A percentile compares a stretch with the other conserved stretches of the same genome.
Evolutionary conservation across 2,797 vertebrate species (phyloP).

Genomic region (Heteromormyrus szaboi): DNA sequence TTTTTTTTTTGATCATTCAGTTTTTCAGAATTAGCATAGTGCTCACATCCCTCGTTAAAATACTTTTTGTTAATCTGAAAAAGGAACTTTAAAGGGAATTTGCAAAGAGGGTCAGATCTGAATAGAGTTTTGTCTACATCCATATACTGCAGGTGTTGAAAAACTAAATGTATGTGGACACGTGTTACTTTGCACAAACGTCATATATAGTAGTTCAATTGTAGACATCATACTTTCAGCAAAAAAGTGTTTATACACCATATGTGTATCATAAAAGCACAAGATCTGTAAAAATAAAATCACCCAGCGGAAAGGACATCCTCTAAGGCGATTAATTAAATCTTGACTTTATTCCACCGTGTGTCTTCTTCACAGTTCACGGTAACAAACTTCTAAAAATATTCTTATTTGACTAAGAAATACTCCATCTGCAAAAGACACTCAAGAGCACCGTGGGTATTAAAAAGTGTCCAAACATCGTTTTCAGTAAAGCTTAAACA

Average conservation of each 20-base stretch:
- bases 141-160: neutral
- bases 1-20: neutral
- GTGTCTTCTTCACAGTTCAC: neutral
- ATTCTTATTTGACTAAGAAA: neutral
- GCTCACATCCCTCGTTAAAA: neutral
- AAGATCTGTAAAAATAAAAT: neutral
- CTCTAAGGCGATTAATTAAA: neutral
- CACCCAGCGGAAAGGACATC: neutral
- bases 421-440: neutral
- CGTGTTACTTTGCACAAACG: neutral
- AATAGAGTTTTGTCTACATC: neutral
- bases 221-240: neutral
- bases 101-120: neutral
- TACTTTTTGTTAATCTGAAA: neutral
- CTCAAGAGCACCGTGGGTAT: neutral
- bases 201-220: neutral
- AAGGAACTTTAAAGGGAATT: constrained; percentile 1
- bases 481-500: neutral
- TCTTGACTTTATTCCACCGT: neutral
- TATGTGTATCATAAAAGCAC: neutral
- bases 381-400: neutral
- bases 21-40: neutral
- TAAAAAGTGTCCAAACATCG: neutral
- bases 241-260: neutral
- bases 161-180: neutral